Conservation (phyloP, 2,113 vertebrate species). For the Sorex fumeus region DNA sequence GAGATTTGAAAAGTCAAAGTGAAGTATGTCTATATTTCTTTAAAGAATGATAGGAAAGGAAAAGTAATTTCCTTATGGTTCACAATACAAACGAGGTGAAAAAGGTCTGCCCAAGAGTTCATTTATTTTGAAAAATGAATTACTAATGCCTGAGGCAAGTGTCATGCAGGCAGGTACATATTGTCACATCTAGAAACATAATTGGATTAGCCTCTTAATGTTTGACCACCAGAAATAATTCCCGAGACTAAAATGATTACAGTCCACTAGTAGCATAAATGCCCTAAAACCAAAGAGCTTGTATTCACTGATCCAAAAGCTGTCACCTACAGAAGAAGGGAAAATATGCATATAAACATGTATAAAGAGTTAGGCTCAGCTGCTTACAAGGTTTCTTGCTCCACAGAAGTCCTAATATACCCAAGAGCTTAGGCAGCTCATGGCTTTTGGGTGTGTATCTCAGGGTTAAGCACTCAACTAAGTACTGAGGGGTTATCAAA, state of each 20-base stretch:
- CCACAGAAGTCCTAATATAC: not conserved
- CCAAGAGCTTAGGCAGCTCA: not conserved
- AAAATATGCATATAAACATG: not conserved
- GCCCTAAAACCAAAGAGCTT: not conserved
- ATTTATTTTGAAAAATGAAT: conserved; percentile 46
- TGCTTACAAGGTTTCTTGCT: not conserved
- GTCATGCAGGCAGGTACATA: not conserved
- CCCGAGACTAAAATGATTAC: not conserved
- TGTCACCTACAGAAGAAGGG: not conserved
- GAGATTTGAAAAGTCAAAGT: conserved; percentile 38
- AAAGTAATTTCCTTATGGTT: conserved; percentile 23
- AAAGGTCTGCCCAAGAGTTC: conserved; percentile 18
- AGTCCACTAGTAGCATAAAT: not conserved
- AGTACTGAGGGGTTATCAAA: not conserved
- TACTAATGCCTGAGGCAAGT: not conserved
- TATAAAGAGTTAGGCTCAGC: not conserved
- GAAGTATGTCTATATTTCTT: conserved; percentile 11
- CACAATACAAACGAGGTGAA: conserved; percentile 24
- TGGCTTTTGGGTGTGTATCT: not conserved
- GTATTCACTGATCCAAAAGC: not conserved
- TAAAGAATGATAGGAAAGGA: not conserved
- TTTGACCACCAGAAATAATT: conserved; percentile 4
- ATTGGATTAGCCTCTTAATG: not conserved
- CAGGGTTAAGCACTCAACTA: not conserved
- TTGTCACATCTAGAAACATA: conserved; percentile 44